Conservation (phyloP, 35 echinoderm and acorn worm genomes). For the Diadema setosum region DNA sequence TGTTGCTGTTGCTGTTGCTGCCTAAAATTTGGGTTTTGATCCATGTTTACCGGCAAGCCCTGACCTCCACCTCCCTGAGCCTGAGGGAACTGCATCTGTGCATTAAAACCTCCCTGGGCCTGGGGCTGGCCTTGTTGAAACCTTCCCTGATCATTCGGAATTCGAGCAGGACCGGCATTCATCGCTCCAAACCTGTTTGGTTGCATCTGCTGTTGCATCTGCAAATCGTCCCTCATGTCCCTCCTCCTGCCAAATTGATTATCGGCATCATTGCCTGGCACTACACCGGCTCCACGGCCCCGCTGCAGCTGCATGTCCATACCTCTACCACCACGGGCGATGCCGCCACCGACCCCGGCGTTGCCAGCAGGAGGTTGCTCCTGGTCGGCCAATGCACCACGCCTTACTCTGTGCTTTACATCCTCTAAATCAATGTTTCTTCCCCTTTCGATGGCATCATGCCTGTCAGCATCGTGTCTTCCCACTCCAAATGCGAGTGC, state of each 20-base stretch:
- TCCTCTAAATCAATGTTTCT: not conserved
- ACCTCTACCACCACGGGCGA: not conserved
- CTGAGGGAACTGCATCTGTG: not conserved
- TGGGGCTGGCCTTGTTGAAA: not conserved
- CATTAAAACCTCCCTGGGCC: not conserved
- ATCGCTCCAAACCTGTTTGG: not conserved
- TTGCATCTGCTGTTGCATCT: not conserved
- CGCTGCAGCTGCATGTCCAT: not conserved
- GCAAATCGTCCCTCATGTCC: not conserved
- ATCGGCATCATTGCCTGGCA: not conserved
- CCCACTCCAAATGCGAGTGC: not conserved
- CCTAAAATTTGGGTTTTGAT: too few relatives aligned
- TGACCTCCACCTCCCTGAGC: not conserved
- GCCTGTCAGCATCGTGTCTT: not conserved
- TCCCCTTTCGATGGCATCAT: not conserved
- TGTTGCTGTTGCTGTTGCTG: too few relatives aligned
- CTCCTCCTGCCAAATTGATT: not conserved
- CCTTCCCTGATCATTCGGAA: not conserved
- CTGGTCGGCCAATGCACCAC: not conserved
- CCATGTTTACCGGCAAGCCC: not conserved
- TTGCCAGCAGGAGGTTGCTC: not conserved
- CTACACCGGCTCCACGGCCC: not conserved
- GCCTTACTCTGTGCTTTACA: not conserved
- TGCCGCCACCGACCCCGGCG: too few relatives aligned
- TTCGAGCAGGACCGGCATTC: not conserved